phyloP scores from a whole-genome alignment of 2,113 vertebrate species.

The Mesitornis unicolor region DNA sequence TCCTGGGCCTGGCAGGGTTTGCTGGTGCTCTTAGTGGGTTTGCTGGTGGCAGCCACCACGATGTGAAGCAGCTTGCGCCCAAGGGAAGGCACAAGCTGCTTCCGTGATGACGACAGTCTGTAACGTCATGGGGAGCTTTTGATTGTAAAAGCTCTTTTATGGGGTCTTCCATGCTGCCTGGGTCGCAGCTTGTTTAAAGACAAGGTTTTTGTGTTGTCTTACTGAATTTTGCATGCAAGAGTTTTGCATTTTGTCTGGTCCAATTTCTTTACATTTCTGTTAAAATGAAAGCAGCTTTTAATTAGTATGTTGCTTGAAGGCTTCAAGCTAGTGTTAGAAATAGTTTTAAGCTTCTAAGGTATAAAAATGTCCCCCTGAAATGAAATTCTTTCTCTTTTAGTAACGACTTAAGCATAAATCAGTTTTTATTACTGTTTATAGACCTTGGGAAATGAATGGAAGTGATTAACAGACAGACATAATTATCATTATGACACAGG shows the following conservation, averaged over 20 bases:
- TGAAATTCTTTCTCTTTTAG: background rate
- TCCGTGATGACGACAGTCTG: fast-evolving
- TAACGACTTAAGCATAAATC: background rate
- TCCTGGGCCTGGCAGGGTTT: background rate
- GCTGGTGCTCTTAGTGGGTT: background rate
- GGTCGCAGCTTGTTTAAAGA: background rate
- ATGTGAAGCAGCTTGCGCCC: background rate
- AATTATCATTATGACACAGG: background rate
- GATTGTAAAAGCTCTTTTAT: background rate
- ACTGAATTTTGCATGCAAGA: background rate
- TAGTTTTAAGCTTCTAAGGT: background rate
- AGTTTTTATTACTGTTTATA: background rate
- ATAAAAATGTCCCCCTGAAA: background rate
- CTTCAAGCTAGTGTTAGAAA: background rate
- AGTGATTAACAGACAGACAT: constrained; percentile 27
- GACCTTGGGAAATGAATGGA: constrained; percentile 2
- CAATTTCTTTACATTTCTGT: background rate
- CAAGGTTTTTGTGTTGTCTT: background rate
- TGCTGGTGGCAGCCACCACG: background rate
- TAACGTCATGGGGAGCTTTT: background rate
- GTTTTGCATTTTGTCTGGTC: background rate
- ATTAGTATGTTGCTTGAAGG: background rate
- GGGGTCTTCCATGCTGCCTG: background rate
- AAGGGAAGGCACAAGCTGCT: background rate
- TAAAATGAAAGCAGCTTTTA: background rate